Conservation (phyloP, 2,888 invertebrate genomes). For the Limnephilus marmoratus region DNA sequence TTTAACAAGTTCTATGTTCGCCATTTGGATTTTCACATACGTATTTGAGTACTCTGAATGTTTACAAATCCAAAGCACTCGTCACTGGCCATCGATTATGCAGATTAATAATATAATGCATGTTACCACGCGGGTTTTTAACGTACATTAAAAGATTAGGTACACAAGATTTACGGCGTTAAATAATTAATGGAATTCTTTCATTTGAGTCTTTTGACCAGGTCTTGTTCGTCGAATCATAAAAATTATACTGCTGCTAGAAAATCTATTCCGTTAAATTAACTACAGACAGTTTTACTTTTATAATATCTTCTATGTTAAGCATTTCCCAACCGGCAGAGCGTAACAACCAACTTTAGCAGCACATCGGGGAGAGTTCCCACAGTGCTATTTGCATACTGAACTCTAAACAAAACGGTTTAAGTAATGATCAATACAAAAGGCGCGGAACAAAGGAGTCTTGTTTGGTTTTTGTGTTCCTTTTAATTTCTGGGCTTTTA, state of each 20-base stretch:
- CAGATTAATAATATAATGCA: neutral
- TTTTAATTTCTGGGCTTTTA: constrained; percentile 29
- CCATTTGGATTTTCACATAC: neutral
- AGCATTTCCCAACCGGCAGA: neutral
- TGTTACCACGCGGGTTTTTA: neutral
- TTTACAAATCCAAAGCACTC: neutral
- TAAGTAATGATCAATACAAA: constrained; percentile 40
- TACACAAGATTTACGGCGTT: neutral
- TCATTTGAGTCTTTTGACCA: neutral
- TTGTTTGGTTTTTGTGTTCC: constrained; percentile 25
- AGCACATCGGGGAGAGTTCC: constrained; percentile 8
- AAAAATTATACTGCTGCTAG: neutral
- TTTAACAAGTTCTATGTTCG: neutral
- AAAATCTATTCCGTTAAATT: neutral
- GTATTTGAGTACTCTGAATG: neutral
- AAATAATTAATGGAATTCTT: neutral
- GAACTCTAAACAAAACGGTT: constrained; percentile 16
- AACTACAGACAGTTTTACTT: neutral
- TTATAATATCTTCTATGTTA: neutral
- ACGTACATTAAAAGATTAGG: neutral
- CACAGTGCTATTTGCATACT: constrained; percentile 42
- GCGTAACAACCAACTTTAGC: constrained; percentile 2
- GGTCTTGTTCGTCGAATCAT: neutral
- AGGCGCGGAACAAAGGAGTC: constrained; percentile 18
- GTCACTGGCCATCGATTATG: neutral